Conservation (phyloP, 2,113 vertebrate genomes). For the Ranitomeya variabilis region DNA sequence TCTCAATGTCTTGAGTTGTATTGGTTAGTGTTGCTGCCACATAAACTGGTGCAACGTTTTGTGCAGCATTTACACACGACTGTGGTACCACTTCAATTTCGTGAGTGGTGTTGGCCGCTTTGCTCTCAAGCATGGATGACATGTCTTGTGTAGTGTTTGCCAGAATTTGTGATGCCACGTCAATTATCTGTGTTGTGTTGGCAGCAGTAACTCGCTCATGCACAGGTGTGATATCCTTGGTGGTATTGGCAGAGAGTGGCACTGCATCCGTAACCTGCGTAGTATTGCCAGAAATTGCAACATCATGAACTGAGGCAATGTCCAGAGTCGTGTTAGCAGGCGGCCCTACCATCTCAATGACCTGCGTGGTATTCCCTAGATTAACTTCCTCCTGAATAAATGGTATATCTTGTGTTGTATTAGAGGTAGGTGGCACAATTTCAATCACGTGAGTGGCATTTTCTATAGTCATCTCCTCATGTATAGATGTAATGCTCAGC, state of each 20-base stretch:
- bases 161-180: neutral
- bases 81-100: neutral
- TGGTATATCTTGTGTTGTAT: neutral
- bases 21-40: neutral
- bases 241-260: neutral
- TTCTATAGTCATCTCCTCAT: neutral
- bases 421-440: neutral
- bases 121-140: neutral
- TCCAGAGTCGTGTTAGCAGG: neutral
- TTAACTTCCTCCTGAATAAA: neutral
- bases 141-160: neutral
- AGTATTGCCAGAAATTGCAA: neutral
- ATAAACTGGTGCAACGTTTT: neutral
- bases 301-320: neutral
- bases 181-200: slow-evolving; percentile 7
- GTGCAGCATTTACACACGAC: neutral
- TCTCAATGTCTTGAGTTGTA: neutral
- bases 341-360: neutral
- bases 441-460: neutral
- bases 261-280: neutral
- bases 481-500: neutral
- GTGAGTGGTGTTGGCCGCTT: neutral
- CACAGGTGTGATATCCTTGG: neutral
- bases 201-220: neutral
- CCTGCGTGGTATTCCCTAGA: neutral